Base-by-base conservation (phyloP, 2,888 invertebrate species). In the Apoda limacodes region DNA sequence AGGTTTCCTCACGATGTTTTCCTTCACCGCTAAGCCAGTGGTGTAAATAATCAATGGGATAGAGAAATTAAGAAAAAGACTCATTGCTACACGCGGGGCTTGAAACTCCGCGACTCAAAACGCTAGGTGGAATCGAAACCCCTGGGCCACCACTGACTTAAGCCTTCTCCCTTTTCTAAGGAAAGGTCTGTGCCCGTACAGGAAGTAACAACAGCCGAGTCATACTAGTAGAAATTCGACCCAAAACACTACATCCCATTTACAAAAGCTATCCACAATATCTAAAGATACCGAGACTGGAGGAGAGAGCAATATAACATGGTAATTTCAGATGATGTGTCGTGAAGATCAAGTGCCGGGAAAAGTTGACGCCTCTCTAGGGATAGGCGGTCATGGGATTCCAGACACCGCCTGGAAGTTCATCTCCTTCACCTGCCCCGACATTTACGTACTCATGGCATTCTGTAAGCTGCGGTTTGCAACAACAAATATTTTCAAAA, bases 351-450 rank as follows among this genome's bases (percentile, higher is more conserved):
- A 74, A 10, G 61, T 33, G 1, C 50, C 51, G 1, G 51, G 47
- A 4, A 44, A 42, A 1, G 39, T 34, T 9, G 44, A 47, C 17
- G 32, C 46, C 3, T 30, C 44, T 5, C 40, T 42, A 5, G 51
- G 51, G 9, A 34, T 35, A 4, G 51, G 50, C 9, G 51, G 51
- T 0, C 22, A 31, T 15, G 40, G 34, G 15, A 35, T 51, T 11
- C 48, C 76, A 0, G 78, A 78, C 39, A 55, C 61, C 1, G 64
- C 63, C 2, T 78, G 78, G 78, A 54, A 65, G 13, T 51, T 62
- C 2, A 56, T 75, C 22, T 35, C 45, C 27, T 48, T 55, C 11
- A 55, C 66, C 7, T 75, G 74, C 28, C 75, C 78, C 0, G 66
- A 78, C 28, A 52, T 78, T 5, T 71, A 68, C 32, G 30, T 76